phyloP scores from a whole-genome alignment of 2,888 invertebrate genomes.

The Cryptophagus acutangulus region DNA sequence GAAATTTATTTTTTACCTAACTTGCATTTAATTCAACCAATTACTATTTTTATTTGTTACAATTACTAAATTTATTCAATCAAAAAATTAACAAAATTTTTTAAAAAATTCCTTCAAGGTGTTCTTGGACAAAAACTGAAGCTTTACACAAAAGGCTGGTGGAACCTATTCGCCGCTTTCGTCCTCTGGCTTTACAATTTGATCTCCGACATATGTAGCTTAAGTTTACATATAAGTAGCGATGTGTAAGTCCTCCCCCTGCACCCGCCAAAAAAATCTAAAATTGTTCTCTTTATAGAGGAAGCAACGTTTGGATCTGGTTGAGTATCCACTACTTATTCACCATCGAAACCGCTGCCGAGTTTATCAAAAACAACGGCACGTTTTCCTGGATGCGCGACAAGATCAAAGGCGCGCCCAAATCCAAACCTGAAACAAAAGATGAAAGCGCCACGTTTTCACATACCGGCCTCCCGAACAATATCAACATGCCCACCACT shows the following conservation, averaged over 20 bases:
- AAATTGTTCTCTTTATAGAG: slow-evolving; percentile 26
- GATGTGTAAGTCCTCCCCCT: slow-evolving; percentile 64
- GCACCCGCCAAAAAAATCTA: background rate
- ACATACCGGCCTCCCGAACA: slow-evolving; percentile 57
- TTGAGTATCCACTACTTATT: slow-evolving; percentile 35
- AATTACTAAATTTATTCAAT: slow-evolving; percentile 1
- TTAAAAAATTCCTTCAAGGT: slow-evolving; percentile 29
- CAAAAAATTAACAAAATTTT: slow-evolving; percentile 8
- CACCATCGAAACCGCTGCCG: slow-evolving; percentile 33
- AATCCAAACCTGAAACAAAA: slow-evolving; percentile 42
- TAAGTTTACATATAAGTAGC: slow-evolving; percentile 68
- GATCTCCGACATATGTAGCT: slow-evolving; percentile 72
- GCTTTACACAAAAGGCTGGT: slow-evolving; percentile 53
- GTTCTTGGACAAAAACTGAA: slow-evolving; percentile 47
- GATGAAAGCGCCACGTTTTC: slow-evolving; percentile 48
- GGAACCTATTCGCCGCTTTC: slow-evolving; percentile 54
- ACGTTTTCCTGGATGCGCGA: slow-evolving; percentile 43
- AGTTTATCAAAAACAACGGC: slow-evolving; percentile 36
- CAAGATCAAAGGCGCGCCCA: slow-evolving; percentile 38
- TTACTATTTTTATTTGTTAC: too few species aligned
- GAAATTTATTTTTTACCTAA: slow-evolving; percentile 3
- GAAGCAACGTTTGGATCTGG: slow-evolving; percentile 39
- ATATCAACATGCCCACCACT: slow-evolving; percentile 79
- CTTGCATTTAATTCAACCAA: too few species aligned
- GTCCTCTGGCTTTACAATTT: slow-evolving; percentile 74